Evolutionary conservation across 2,888 invertebrate genomes (phyloP), one percentile per base, ranked within the genome.

Genomic region (Drosophila anomelani): DNA sequence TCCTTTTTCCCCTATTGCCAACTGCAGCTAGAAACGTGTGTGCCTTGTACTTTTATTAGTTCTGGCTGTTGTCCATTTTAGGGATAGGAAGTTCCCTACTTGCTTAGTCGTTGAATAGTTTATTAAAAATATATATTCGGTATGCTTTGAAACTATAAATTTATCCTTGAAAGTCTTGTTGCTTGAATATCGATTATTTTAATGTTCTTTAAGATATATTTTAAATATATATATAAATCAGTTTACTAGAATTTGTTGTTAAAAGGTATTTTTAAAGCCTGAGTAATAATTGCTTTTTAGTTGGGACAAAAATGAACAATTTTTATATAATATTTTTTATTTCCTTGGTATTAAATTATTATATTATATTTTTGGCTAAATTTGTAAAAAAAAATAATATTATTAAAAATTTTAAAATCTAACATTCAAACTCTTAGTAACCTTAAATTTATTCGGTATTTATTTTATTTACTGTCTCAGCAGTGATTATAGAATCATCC

Each of bases 11-110:
- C 20, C 13, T 20, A 17, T 43, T 17, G 36, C 47, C 39, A 60
- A 41, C 60, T 60, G 29, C 47, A 32, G 32, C n/a, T 4, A 5
- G 34, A 12, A 32, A 26, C 38, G 38, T 66, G 26, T 68, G 55
- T 58, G 62, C 61, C 49, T 38, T 54, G 23, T 46, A 38, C 43
- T 63, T 82, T 78, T 75, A 72, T 83, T 84, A 66, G 72, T 67
- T 76, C 61, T 75, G 51, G 53, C 63, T 57, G 67, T 59, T 62
- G 56, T 46, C 43, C 66, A 56, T 64, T 83, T 44, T 41, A 39
- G 26, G 5, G 26, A 26, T 60, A 70, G 60, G 36, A 36, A 36
- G 53, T 44, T 51, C 12, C n/a, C 68, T 56, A 55, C 56, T 55
- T 68, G 20, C 13, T 9, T 56, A 68, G 29, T 56, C 23, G 20